phyloP scores from a whole-genome alignment of 2,888 invertebrate species.

The Pterobdella sp. region DNA sequence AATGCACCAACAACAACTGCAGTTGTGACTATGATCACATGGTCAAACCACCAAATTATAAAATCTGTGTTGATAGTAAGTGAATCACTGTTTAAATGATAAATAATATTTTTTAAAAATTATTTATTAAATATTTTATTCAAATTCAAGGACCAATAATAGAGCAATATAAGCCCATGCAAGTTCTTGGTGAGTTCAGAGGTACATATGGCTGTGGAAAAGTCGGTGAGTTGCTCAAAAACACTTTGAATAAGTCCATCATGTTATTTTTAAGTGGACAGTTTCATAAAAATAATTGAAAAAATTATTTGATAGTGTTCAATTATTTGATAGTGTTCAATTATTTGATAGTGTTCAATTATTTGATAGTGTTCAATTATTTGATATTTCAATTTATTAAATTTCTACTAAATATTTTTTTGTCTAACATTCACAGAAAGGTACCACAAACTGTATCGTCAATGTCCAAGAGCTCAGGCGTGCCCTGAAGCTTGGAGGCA shows the following conservation, averaged over 20 bases:
- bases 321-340: too few species aligned
- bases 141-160: constrained; percentile 19
- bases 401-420: background rate
- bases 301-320: too few species aligned
- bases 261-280: too few species aligned
- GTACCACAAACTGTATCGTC: constrained; percentile 21
- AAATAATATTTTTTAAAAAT: background rate
- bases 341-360: too few species aligned
- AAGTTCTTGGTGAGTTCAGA: constrained; percentile 23
- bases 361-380: too few species aligned
- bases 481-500: constrained; percentile 15
- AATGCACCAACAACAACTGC: constrained; percentile 7
- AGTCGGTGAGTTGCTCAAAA: background rate
- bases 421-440: background rate
- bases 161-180: constrained; percentile 18
- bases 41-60: constrained; percentile 9
- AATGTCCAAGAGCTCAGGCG: constrained; percentile 20
- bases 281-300: too few species aligned
- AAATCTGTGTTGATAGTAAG: constrained; percentile 23
- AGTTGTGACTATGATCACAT: constrained; percentile 28
- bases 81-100: background rate
- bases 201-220: constrained; percentile 19
- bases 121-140: background rate
- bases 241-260: too few species aligned
- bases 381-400: too few species aligned